Base-by-base conservation (phyloP, 2,888 invertebrate genomes). In the Drosophila niveifrons region DNA sequence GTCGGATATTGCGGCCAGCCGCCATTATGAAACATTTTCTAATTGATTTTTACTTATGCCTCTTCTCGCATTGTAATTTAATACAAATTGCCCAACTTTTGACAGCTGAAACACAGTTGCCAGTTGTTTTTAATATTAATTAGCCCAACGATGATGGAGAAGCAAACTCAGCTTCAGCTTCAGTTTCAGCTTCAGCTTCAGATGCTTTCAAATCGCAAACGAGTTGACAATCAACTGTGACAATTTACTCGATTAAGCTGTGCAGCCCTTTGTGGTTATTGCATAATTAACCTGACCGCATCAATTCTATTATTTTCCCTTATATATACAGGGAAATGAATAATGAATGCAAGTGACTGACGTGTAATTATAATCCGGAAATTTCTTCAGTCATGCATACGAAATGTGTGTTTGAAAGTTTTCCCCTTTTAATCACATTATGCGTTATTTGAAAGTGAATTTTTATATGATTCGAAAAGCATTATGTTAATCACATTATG, bases 31-130 rank as follows among this genome's bases (percentile, higher is more conserved):
- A 72, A 77, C 66, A 66, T 69, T 78, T 80, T 81, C 78, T 80
- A 87, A 87, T 87, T 82, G 84, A 84, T 86, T 82, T 81, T 72
- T 52, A 70, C 80, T 85, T 66, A 62, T 43, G 46, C 41, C 43
- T n/a, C 15, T 23, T 41, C 39, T 43, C 46, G 51, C 52, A 66
- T 59, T 69, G 67, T 80, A 83, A 88, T 80, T 88, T 78, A 80
- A 88, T 88, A 86, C 75, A 86, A 88, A 86, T 86, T 81, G 83
- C 76, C 55, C 75, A 86, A 86, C 74, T 88, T 86, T 78, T 88
- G 85, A 86, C 85, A 85, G 88, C 59, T 63, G 15, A 62, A 72
- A 70, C 82, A 78, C 82, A 78, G 63, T 82, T 78, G 75, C 51
- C 72, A 72, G 74, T 76, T 70, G 59, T 61, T 77, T 76, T 70